Evolutionary conservation across 1,140 invertebrate genomes (phyloP).

Genomic region (Acromyrmex echinatior): DNA sequence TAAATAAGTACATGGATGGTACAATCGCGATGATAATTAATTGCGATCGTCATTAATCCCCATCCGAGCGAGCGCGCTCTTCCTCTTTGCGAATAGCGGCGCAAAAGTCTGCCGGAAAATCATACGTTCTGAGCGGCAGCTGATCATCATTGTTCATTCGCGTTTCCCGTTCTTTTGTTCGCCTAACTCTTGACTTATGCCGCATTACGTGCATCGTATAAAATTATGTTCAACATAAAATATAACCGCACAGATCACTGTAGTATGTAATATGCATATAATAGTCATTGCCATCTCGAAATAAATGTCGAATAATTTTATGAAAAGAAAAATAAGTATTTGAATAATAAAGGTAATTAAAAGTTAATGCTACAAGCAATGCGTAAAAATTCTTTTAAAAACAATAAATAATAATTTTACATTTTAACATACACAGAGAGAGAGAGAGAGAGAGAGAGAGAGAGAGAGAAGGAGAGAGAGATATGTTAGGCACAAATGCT

Average conservation of each 20-base stretch:
- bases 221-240: conserved; percentile 32
- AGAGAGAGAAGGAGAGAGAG: background rate
- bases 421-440: background rate
- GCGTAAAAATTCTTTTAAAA: too few species aligned
- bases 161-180: conserved; percentile 56
- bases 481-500: background rate
- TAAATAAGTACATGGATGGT: conserved; percentile 63
- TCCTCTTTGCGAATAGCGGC: conserved; percentile 57
- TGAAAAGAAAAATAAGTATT: too few species aligned
- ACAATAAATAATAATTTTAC: too few species aligned
- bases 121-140: conserved; percentile 45
- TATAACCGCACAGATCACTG: background rate
- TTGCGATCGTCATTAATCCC: conserved; percentile 53
- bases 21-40: conserved; percentile 63
- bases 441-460: background rate
- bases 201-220: background rate
- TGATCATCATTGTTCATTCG: conserved; percentile 39
- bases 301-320: conserved; percentile 15
- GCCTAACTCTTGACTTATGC: conserved; percentile 35
- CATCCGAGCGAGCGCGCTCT: conserved; percentile 45
- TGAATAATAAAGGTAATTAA: too few species aligned
- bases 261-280: background rate
- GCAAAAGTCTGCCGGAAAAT: conserved; percentile 63
- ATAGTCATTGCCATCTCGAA: background rate
- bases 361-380: too few species aligned